These are phyloP conservation scores for Maniola hyperantus DNA, from an alignment of 2,888 invertebrate species.

Conservation along the genomic window DNA sequence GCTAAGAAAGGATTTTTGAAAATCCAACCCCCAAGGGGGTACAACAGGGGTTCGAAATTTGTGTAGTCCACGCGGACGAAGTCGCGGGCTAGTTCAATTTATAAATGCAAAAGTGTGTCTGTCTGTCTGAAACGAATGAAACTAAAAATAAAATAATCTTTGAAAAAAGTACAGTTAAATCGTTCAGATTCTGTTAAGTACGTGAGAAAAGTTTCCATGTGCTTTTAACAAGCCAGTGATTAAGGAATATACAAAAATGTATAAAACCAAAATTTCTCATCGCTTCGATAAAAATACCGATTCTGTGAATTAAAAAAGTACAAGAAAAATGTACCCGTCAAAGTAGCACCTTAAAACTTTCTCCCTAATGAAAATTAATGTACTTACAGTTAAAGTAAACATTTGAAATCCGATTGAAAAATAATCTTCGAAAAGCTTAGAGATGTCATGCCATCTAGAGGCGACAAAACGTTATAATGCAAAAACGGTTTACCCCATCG, in stretches of 20 bases:
- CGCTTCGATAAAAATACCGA: background rate
- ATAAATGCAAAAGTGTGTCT: no score
- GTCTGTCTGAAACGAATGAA: no score
- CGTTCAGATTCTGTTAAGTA: background rate
- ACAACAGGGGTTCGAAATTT: no score
- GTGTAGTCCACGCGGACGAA: no score
- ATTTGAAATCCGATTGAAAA: conserved; percentile 34
- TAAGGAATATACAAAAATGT: background rate
- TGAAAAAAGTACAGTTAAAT: no score
- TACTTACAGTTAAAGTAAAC: conserved; percentile 7
- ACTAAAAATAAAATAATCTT: no score
- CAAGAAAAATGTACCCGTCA: conserved; percentile 17
- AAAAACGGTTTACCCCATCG: no score
- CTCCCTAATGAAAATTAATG: conserved; percentile 21
- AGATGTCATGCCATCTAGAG: background rate
- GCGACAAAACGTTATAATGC: background rate
- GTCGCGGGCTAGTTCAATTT: no score
- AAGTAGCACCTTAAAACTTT: conserved; percentile 19
- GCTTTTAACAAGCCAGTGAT: background rate
- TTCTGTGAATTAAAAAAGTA: background rate
- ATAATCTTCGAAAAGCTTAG: background rate
- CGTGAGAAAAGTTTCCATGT: background rate
- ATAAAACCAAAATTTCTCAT: conserved; percentile 6
- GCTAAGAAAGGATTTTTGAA: no score
- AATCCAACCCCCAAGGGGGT: no score